These are phyloP conservation scores for Montipora sp. DNA, from an alignment of 64 coral and sea anemone genomes.

Conservation along the genomic window DNA sequence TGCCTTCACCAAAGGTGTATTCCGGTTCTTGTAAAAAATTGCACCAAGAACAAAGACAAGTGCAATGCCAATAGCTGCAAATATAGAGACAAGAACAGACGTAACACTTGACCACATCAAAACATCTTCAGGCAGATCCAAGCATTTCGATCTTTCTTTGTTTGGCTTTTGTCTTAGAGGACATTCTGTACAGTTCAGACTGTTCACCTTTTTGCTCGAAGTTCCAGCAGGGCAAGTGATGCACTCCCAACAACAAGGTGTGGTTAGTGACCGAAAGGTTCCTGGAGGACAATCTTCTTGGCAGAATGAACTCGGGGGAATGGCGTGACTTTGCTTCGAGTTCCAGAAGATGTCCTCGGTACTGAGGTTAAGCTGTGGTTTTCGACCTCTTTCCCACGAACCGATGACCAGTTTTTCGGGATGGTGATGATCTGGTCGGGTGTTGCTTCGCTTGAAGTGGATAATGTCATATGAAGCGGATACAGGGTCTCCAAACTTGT, in stretches of 20 bases:
- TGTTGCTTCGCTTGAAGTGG: conserved; percentile 12
- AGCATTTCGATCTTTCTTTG: conserved; percentile 18
- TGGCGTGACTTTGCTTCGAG: too few species aligned
- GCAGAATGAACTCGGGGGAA: conserved; percentile 7
- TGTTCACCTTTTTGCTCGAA: background rate
- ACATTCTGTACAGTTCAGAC: conserved; percentile 63
- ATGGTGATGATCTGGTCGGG: too few species aligned
- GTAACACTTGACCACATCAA: conserved; percentile 11
- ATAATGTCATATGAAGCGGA: conserved; percentile 60
- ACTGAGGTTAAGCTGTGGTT: too few species aligned
- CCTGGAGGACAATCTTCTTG: conserved; percentile 46
- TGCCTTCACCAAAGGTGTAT: conserved; percentile 62
- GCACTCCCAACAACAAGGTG: conserved; percentile 73
- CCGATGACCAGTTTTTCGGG: background rate
- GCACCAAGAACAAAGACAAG: background rate
- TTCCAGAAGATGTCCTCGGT: too few species aligned
- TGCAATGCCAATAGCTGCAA: conserved; percentile 10
- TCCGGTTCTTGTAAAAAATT: conserved; percentile 36
- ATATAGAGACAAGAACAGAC: background rate
- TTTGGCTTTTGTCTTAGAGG: conserved; percentile 40
- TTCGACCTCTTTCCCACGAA: background rate
- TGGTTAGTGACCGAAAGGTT: background rate
- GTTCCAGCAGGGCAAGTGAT: conserved; percentile 39
- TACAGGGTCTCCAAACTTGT: conserved; percentile 51
- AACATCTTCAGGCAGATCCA: conserved; percentile 37